Percentiles rank a stretch among this genome's conserved stretches.
These are phyloP conservation scores for Varanus salvator DNA, from an alignment of 2,113 vertebrate species.

Conservation along the genomic window DNA sequence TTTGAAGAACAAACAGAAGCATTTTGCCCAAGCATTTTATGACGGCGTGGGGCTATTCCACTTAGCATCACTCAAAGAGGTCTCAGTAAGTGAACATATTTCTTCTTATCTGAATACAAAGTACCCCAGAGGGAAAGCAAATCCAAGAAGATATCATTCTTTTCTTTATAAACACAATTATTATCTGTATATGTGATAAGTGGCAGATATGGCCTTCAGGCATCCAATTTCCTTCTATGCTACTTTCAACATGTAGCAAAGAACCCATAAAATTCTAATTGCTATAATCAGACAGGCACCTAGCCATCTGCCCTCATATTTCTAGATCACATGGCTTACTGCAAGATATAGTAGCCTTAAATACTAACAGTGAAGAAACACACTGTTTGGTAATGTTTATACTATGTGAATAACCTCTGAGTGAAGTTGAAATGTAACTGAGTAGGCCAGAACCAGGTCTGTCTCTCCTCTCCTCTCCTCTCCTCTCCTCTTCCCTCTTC, in stretches of 20 bases:
- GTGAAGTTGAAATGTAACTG: not conserved
- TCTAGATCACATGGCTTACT: not conserved
- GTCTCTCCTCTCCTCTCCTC: too few species aligned
- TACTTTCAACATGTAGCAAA: constrained; percentile 21
- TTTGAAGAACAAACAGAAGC: not conserved
- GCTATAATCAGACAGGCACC: constrained; percentile 3
- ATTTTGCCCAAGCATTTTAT: not conserved
- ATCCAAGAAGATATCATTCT: constrained; percentile 3
- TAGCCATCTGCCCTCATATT: constrained; percentile 20
- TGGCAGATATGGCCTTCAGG: constrained; percentile 10
- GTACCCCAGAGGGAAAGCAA: not conserved
- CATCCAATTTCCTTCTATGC: constrained; percentile 24
- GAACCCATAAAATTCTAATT: constrained; percentile 36
- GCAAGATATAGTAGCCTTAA: constrained; percentile 8
- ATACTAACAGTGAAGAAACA: not conserved
- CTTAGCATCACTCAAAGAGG: not conserved
- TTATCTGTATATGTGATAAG: constrained; percentile 19
- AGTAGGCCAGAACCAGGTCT: not conserved
- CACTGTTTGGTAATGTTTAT: not conserved
- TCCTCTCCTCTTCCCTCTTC: too few species aligned
- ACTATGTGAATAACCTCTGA: not conserved
- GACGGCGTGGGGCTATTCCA: not conserved
- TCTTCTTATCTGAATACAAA: not conserved
- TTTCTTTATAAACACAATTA: constrained; percentile 16
- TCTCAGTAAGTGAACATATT: not conserved